Evolutionary conservation across 2,888 invertebrate species (phyloP), one percentile per base, ranked within the genome.

Genomic region (Drosophila anomalipes): DNA sequence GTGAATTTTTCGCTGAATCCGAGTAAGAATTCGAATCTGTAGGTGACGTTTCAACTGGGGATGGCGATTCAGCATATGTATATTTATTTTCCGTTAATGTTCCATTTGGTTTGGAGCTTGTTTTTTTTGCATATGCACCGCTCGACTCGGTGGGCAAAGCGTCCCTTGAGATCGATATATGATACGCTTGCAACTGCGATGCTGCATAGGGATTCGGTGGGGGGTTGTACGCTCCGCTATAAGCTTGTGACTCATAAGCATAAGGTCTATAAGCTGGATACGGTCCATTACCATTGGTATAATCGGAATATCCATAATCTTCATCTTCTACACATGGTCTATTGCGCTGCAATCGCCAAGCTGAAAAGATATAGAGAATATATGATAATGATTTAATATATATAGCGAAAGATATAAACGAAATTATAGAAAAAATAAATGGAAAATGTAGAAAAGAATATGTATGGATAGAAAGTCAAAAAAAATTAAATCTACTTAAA

Each of bases 81-180:
- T 14, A 4, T 22, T 3, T 1, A 22, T 14, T 6, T 22, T 44
- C 14, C 7, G n/a, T 12, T n/a, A 12, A 28, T 22, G 53, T 19
- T 47, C 0, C 22, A 47, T 16, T 26, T 47, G 47, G 44, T 0
- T 16, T 6, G 28, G 3, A 4, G 14, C 12, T 12, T 3, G 35
- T n/a, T 19, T 35, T 60, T 44, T 19, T 30, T 9, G 10, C 47
- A 16, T 57, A 41, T 9, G 49, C 63, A 35, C 39, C 57, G 30
- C 14, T 60, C 4, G 68, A 61, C 30, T 79, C 79, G 3, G 51
- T 66, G 7, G 72, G 70, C 32, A 79, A 30, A 16, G 28, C 1
- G 19, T 53, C 51, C 12, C 80, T 70, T 14, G 66, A 64, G 2
- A 75, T 79, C 7, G 53, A 41, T 0, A 61, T 12, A 4, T 28